These are phyloP conservation scores for Axis porcinus DNA, from an alignment of 2,113 vertebrate species.

Conservation along the genomic window DNA sequence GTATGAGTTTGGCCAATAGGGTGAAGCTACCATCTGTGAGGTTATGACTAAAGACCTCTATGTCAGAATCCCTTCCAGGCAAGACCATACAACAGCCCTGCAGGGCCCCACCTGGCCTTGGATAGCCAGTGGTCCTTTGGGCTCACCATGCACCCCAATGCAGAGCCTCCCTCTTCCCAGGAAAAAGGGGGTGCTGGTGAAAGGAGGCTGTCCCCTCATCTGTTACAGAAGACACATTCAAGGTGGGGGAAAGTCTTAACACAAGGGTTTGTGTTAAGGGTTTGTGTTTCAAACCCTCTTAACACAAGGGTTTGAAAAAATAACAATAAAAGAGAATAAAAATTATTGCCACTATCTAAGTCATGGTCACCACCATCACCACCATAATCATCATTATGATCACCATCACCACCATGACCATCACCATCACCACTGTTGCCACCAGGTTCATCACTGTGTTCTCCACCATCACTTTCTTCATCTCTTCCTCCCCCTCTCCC, in stretches of 20 bases:
- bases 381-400: not conserved
- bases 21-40: not conserved
- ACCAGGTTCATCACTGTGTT: accelerated
- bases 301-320: not conserved
- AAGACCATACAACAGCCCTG: not conserved
- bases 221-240: not conserved
- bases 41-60: not conserved
- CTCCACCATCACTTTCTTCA: not conserved
- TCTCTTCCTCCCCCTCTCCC: not conserved
- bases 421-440: accelerated
- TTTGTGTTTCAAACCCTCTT: not conserved
- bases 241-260: not conserved
- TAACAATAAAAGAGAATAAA: not conserved
- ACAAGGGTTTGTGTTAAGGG: not conserved
- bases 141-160: not conserved
- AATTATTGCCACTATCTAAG: not conserved
- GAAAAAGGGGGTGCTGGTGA: not conserved
- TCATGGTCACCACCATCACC: not conserved
- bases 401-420: not conserved
- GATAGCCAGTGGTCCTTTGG: not conserved
- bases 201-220: not conserved
- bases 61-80: not conserved
- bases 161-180: not conserved
- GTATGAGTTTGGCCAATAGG: not conserved
- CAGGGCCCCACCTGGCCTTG: not conserved